A percentile compares a stretch with the other conserved stretches of the same genome.
phyloP scores from a whole-genome alignment of 2,797 vertebrate species.

The Thaleichthys pacificus region DNA sequence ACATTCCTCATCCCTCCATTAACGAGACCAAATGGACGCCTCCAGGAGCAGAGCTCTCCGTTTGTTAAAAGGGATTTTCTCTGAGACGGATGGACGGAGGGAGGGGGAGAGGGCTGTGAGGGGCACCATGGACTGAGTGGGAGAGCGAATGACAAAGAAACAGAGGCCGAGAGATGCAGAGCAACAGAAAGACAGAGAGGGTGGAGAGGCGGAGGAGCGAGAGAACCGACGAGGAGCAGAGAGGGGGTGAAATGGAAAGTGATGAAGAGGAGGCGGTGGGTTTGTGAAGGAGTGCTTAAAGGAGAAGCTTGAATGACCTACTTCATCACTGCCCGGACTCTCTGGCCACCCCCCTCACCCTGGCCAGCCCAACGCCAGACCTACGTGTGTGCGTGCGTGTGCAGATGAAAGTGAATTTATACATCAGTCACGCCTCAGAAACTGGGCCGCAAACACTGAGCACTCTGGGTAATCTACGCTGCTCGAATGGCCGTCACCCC shows the following conservation, averaged over 20 bases:
- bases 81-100: slow-evolving; percentile 13
- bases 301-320: slow-evolving; percentile 52
- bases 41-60: slow-evolving; percentile 54
- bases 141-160: not conserved
- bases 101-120: slow-evolving; percentile 9
- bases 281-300: not conserved
- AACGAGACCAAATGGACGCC: slow-evolving; percentile 64
- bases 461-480: slow-evolving; percentile 38
- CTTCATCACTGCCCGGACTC: slow-evolving; percentile 50
- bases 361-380: slow-evolving; percentile 27
- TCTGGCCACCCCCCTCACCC: slow-evolving; percentile 36
- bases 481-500: slow-evolving; percentile 42
- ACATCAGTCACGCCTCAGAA: slow-evolving; percentile 52
- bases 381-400: slow-evolving; percentile 9
- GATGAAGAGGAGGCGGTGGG: too few species aligned
- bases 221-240: not conserved
- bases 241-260: not conserved
- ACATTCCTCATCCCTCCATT: slow-evolving; percentile 67
- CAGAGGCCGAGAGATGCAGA: not conserved
- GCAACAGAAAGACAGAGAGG: not conserved
- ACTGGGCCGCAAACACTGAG: slow-evolving; percentile 39
- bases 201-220: slow-evolving; percentile 35
- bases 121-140: slow-evolving; percentile 32
- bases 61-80: slow-evolving; percentile 64
- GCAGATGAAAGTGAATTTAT: slow-evolving; percentile 48